Conservation (phyloP, 2,888 invertebrate genomes). For the Meiosimyza platycephala region DNA sequence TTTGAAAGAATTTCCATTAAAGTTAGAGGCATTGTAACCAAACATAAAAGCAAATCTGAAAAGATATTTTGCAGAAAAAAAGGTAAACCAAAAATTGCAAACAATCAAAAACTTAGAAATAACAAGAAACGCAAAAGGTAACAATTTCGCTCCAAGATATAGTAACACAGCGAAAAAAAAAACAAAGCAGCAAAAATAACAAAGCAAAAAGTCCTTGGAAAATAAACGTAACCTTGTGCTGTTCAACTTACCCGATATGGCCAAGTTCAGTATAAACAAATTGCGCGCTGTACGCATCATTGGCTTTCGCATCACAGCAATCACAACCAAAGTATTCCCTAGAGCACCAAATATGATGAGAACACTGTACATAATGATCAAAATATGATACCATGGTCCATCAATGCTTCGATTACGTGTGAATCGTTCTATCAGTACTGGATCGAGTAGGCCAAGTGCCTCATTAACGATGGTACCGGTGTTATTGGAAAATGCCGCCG, state of each 20-base stretch:
- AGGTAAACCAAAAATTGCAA: background rate
- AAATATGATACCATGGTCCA: conserved; percentile 75
- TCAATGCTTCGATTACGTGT: conserved; percentile 78
- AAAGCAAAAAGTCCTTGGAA: background rate
- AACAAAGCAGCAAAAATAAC: background rate
- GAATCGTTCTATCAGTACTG: conserved; percentile 69
- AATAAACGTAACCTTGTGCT: background rate
- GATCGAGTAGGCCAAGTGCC: conserved; percentile 42
- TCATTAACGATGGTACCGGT: conserved; percentile 1
- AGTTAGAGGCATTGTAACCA: conserved; percentile 91
- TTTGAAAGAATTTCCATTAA: conserved; percentile 86
- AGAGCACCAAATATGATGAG: conserved; percentile 84
- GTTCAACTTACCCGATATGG: conserved; percentile 72
- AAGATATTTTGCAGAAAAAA: conserved; percentile 32
- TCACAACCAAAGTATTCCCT: conserved; percentile 88
- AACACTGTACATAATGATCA: conserved; percentile 78
- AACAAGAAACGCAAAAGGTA: background rate
- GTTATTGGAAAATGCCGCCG: background rate
- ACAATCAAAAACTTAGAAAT: background rate
- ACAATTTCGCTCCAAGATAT: background rate
- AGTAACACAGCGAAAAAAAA: background rate
- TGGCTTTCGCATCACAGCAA: conserved; percentile 82
- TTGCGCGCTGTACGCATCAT: conserved; percentile 93
- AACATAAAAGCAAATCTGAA: conserved; percentile 82
- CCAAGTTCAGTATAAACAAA: conserved; percentile 92